phyloP scores from a whole-genome alignment of 2,888 invertebrate genomes.

The Tridacna gigas region DNA sequence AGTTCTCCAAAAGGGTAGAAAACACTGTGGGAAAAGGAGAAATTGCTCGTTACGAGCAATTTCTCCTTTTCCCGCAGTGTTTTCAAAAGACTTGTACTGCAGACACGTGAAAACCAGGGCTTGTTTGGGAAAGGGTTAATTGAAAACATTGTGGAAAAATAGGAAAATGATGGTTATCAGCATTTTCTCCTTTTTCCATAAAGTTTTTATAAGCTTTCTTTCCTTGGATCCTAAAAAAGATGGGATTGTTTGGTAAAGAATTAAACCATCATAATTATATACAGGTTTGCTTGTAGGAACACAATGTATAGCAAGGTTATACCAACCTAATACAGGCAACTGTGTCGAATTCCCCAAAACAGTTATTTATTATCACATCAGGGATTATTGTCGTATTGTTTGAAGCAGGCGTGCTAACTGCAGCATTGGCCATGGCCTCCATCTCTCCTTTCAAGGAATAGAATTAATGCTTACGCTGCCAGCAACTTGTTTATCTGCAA shows the following conservation, averaged over 20 bases:
- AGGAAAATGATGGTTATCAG: too few relatives aligned
- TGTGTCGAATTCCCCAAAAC: conserved; percentile 85
- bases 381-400: conserved; percentile 51
- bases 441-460: background rate
- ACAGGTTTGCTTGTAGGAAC: too few relatives aligned
- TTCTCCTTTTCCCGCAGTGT: background rate
- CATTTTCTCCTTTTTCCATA: too few relatives aligned
- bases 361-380: conserved; percentile 85
- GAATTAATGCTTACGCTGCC: background rate
- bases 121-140: background rate
- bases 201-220: too few relatives aligned
- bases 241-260: too few relatives aligned
- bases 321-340: conserved; percentile 85
- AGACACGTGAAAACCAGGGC: background rate
- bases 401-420: conserved; percentile 27
- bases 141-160: too few relatives aligned
- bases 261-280: too few relatives aligned
- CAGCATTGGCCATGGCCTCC: background rate
- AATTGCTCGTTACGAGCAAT: conserved; percentile 8
- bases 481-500: background rate
- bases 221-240: too few relatives aligned
- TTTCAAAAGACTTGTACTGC: background rate
- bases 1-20: background rate
- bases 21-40: conserved; percentile 2
- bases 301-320: too few relatives aligned